These are phyloP conservation scores for Odontomyia ornata DNA, from an alignment of 2,888 invertebrate species.

Conservation along the genomic window DNA sequence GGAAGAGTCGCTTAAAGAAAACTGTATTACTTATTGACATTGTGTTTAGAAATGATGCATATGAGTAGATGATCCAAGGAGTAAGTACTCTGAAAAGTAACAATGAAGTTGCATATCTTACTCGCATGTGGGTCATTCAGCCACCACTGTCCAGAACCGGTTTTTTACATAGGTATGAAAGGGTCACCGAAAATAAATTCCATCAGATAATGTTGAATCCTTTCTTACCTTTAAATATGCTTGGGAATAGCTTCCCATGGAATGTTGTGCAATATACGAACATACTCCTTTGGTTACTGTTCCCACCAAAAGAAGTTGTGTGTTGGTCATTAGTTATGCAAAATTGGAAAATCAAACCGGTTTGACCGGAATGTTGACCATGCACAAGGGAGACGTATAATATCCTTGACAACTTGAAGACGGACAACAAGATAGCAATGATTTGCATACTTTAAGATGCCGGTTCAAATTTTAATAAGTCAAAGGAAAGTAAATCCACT, in stretches of 20 bases:
- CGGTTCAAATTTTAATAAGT: too few relatives aligned
- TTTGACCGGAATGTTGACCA: constrained; percentile 54
- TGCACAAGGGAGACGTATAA: neutral
- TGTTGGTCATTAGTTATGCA: constrained; percentile 47
- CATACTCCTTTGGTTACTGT: constrained; percentile 50
- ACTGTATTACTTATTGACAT: neutral
- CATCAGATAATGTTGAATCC: constrained; percentile 49
- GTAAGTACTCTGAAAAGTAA: too few relatives aligned
- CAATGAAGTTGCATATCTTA: too few relatives aligned
- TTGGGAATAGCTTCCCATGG: constrained; percentile 26
- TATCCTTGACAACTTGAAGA: too few relatives aligned
- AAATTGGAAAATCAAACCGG: constrained; percentile 52
- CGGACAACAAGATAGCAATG: too few relatives aligned
- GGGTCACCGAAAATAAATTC: constrained; percentile 51
- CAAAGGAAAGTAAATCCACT: too few relatives aligned
- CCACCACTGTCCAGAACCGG: constrained; percentile 52
- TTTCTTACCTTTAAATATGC: neutral
- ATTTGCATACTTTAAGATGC: too few relatives aligned
- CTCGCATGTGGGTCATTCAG: constrained; percentile 18
- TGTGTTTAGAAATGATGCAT: neutral
- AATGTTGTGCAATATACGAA: neutral
- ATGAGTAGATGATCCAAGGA: too few relatives aligned
- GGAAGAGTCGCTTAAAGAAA: neutral
- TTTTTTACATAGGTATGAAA: constrained; percentile 51
- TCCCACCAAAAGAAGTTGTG: constrained; percentile 52